Base-by-base conservation (phyloP, 2,797 vertebrate genomes). In the Etheostoma perlongum region DNA sequence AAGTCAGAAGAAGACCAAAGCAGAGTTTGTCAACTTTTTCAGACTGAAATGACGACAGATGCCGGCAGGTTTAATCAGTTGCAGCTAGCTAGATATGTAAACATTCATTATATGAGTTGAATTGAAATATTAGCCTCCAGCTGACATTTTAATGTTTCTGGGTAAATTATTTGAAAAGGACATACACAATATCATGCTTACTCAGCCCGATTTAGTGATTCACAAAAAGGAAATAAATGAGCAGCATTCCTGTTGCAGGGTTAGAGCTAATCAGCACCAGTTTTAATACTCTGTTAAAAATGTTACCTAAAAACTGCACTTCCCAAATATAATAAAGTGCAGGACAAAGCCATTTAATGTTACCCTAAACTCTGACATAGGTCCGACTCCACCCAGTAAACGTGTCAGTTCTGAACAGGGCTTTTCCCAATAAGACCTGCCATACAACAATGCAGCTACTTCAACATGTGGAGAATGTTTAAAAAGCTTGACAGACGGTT, bases 311-410 rank as follows among this genome's bases (percentile, higher is more conserved):
- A 30, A 30, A 30, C 30, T 30, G 30, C 19, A 54, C 15, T 51
- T 53, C 4, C 5, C 16, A 27, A 52, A 60, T 33, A 10, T 49
- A 67, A 19, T 15, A 27, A 55, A 27, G n/a, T 27, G 52, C 42
- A 57, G 13, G 8, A 33, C 5, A 21, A 33, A 48, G 25, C 8
- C 3, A 53, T 9, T 46, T 30, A n/a, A 25, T 30, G 1, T 71
- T 21, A 15, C 30, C 9, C n/a, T 49, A 2, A 71, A 60, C 47
- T 14, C 15, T 4, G 21, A 49, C 15, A 59, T 36, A 21, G 15
- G 27, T 14, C 0, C 2, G 0, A 19, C 21, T 42, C 12, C 11
- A 2, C 33, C 33, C 7, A 33, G 40, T 9, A 18, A 54, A 21
- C 15, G 15, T 52, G 36, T 18, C n/a, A 1, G 9, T 0, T 9